phyloP scores from a whole-genome alignment of 2,888 invertebrate species.

The Pseudoips prasinana region DNA sequence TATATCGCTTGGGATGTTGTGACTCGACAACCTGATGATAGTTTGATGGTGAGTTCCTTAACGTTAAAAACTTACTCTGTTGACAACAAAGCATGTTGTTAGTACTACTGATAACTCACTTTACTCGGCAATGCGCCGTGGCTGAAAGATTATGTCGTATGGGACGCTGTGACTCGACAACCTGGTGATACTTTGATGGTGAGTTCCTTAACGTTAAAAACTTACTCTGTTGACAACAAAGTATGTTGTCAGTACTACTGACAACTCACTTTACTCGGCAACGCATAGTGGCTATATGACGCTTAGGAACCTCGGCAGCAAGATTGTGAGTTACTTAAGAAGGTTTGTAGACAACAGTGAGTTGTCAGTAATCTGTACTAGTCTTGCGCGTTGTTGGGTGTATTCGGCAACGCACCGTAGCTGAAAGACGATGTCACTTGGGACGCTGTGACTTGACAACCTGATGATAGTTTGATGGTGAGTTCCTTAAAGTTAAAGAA shows the following conservation, averaged over 20 bases:
- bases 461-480: constrained; percentile 50
- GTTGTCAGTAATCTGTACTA: constrained; percentile 45
- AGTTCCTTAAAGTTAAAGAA: constrained; percentile 10
- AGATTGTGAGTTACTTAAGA: too few relatives aligned
- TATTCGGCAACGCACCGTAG: constrained; percentile 70
- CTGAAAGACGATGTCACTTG: constrained; percentile 57
- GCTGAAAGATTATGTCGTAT: constrained; percentile 58
- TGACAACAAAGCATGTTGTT: too few relatives aligned
- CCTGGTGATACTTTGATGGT: constrained; percentile 50
- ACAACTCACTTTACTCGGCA: constrained; percentile 61
- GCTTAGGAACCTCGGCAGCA: too few relatives aligned
- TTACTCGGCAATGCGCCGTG: constrained; percentile 69
- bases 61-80: not conserved
- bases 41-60: constrained; percentile 46
- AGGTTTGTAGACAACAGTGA: constrained; percentile 62
- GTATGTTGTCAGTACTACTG: constrained; percentile 47
- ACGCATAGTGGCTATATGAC: constrained; percentile 66
- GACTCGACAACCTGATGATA: constrained; percentile 29
- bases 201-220: too few relatives aligned
- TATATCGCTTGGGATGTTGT: constrained; percentile 58
- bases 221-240: constrained; percentile 64
- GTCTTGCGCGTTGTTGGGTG: constrained; percentile 58
- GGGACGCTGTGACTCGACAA: constrained; percentile 41
- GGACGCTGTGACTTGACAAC: constrained; percentile 38
- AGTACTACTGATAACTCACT: too few relatives aligned